Percentiles rank a stretch among this genome's conserved stretches.
Evolutionary conservation across 1,140 invertebrate genomes (phyloP).

Genomic region (Heliconius himera): DNA sequence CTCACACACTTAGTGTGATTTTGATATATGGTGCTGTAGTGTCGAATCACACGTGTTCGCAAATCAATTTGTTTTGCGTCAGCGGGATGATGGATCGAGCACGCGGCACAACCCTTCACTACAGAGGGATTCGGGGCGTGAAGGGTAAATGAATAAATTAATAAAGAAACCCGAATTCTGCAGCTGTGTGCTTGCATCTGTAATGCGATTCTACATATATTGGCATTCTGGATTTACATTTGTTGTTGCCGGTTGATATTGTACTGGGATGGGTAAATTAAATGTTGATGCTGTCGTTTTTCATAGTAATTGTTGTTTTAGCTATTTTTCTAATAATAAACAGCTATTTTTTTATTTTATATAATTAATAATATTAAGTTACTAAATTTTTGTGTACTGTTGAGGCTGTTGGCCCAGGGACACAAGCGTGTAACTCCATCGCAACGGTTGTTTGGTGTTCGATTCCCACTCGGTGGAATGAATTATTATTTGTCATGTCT

Average conservation of each 20-base stretch:
- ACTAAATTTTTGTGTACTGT: neutral
- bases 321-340: neutral
- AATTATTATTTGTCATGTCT: too few species aligned
- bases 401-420: too few species aligned
- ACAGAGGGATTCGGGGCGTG: slow-evolving; percentile 67
- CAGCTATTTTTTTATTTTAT: neutral
- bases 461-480: too few species aligned
- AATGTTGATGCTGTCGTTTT: neutral
- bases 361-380: neutral
- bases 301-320: neutral
- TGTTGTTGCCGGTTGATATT: slow-evolving; percentile 30
- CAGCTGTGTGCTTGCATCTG: slow-evolving; percentile 63
- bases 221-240: slow-evolving; percentile 44
- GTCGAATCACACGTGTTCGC: slow-evolving; percentile 56
- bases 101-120: slow-evolving; percentile 59
- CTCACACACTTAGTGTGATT: neutral
- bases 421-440: too few species aligned
- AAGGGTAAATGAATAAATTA: slow-evolving; percentile 78
- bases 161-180: slow-evolving; percentile 59
- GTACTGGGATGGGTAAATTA: neutral
- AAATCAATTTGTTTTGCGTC: slow-evolving; percentile 74
- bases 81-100: slow-evolving; percentile 63
- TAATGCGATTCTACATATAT: slow-evolving; percentile 39
- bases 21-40: slow-evolving; percentile 24
- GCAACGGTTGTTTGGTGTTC: too few species aligned